A percentile compares a stretch with the other conserved stretches of the same genome.
Conservation (phyloP, 2,888 invertebrate genomes). For the Sarcophaga carnaria region DNA sequence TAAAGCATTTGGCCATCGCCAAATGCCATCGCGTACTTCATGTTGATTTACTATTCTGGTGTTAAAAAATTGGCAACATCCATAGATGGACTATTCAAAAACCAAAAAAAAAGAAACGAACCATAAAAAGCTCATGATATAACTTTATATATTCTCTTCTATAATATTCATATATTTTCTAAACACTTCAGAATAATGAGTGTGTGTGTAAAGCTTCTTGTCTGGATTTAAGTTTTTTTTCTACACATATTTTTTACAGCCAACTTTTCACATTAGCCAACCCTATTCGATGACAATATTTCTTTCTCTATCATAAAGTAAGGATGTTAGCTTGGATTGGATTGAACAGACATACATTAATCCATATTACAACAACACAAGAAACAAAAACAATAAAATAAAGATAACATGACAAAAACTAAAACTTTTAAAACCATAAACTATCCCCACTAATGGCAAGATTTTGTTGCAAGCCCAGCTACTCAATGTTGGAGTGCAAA, state of each 20-base stretch:
- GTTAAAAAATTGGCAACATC: conserved; percentile 42
- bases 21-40: neutral
- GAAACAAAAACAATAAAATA: no score
- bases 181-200: neutral
- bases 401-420: neutral
- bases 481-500: conserved; percentile 24
- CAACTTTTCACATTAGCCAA: conserved; percentile 40
- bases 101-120: conserved; percentile 2
- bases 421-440: conserved; percentile 23
- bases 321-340: neutral
- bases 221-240: neutral
- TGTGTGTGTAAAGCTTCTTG: no score
- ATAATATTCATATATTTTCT: neutral
- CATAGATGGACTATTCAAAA: conserved; percentile 12
- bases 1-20: no score
- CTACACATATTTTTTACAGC: conserved; percentile 31
- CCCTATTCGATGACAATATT: neutral
- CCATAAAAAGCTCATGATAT: neutral
- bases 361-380: neutral
- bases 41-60: conserved; percentile 38
- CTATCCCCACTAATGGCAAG: conserved; percentile 31
- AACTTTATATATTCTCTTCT: neutral
- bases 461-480: conserved; percentile 26
- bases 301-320: neutral
- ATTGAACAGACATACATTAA: neutral